Conservation (phyloP, 2,888 invertebrate genomes). For the Lasioglossum villosulum region DNA sequence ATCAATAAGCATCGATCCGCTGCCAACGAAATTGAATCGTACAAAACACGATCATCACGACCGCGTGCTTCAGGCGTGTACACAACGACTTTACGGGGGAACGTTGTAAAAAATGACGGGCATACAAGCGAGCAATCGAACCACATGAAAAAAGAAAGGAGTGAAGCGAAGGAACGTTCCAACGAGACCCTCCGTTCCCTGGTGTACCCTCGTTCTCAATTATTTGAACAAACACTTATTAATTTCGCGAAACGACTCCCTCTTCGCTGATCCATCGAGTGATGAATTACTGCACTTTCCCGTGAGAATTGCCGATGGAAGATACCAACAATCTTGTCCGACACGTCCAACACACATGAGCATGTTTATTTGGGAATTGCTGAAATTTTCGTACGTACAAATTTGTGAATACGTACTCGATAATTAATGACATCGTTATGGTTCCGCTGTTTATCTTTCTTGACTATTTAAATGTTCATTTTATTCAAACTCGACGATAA, state of each 20-base stretch:
- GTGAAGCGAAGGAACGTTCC: neutral
- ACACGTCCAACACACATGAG: neutral
- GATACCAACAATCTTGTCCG: neutral
- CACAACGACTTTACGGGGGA: neutral
- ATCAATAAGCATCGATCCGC: constrained; percentile 10
- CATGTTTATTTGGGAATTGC: neutral
- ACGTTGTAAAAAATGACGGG: constrained; percentile 12
- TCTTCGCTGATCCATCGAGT: neutral
- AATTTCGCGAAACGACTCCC: neutral
- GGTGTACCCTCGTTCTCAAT: neutral
- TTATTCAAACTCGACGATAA: neutral
- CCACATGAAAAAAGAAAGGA: neutral
- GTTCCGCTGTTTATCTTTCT: neutral
- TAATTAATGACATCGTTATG: neutral
- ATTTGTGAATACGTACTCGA: neutral
- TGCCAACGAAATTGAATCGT: constrained; percentile 30
- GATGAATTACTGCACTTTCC: neutral
- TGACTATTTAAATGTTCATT: neutral
- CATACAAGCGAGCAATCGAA: constrained; percentile 9
- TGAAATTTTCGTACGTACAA: neutral
- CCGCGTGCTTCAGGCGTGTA: neutral
- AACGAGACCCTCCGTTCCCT: neutral
- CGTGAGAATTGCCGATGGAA: neutral
- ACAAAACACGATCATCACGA: constrained; percentile 24
- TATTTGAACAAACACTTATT: constrained; percentile 3